A percentile compares a stretch with the other conserved stretches of the same genome.
Conservation (phyloP, 1,140 invertebrate species). For the Ylistrum balloti region DNA sequence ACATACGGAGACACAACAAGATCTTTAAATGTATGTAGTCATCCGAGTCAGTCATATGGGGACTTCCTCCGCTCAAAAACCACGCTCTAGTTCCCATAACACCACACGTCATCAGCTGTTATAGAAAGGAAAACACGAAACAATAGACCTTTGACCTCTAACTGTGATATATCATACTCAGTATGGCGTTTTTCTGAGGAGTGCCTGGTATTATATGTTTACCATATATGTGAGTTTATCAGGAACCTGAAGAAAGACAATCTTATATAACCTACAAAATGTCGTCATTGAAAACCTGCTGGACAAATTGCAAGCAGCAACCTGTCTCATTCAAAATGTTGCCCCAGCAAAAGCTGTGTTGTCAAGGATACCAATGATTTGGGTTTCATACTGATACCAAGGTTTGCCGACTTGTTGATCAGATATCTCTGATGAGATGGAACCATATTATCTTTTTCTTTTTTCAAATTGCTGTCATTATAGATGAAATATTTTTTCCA, state of each 20-base stretch:
- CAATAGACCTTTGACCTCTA: neutral
- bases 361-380: neutral
- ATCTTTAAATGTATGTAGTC: slow-evolving; percentile 79
- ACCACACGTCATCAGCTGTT: neutral
- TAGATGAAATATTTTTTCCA: neutral
- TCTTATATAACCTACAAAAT: neutral
- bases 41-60: slow-evolving; percentile 73
- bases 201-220: neutral
- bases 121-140: neutral
- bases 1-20: slow-evolving; percentile 82
- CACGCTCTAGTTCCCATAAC: neutral
- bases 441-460: neutral
- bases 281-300: neutral
- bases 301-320: neutral
- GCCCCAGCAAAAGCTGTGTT: slow-evolving; percentile 18
- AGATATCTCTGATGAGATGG: neutral
- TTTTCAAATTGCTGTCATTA: neutral
- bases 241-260: neutral
- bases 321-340: neutral
- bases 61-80: slow-evolving; percentile 67
- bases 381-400: neutral
- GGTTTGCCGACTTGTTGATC: neutral
- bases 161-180: slow-evolving; percentile 38
- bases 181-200: neutral
- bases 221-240: neutral